Percentiles rank a stretch among this genome's conserved stretches.
phyloP scores from a whole-genome alignment of 2,797 vertebrate genomes.

The Hydrocynus forskahlii region DNA sequence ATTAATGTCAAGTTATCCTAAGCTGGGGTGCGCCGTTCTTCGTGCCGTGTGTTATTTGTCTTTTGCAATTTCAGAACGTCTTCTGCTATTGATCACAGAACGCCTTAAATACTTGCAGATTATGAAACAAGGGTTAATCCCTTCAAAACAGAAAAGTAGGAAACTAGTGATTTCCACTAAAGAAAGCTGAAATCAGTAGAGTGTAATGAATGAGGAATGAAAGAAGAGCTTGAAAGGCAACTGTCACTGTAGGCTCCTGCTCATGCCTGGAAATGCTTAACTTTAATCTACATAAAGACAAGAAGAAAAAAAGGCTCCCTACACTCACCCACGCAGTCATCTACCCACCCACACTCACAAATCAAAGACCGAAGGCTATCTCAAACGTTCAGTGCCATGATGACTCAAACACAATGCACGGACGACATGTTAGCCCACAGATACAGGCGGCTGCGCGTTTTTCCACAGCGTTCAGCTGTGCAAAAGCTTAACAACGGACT shows the following conservation, averaged over 20 bases:
- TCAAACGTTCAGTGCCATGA: slow-evolving; percentile 16
- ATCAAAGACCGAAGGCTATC: slow-evolving; percentile 37
- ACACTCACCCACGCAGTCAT: neutral
- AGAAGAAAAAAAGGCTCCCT: slow-evolving; percentile 11
- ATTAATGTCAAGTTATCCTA: neutral
- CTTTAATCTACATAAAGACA: slow-evolving; percentile 39
- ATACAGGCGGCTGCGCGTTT: slow-evolving; percentile 13
- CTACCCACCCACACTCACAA: slow-evolving; percentile 9
- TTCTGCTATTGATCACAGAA: slow-evolving; percentile 1
- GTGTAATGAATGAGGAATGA: slow-evolving; percentile 11
- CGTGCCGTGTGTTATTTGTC: neutral
- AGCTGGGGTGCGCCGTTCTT: too few relatives aligned
- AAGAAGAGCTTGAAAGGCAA: slow-evolving; percentile 36
- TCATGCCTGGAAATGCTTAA: slow-evolving; percentile 12
- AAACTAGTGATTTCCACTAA: slow-evolving; percentile 9
- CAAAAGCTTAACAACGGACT: slow-evolving; percentile 37
- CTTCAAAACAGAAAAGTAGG: neutral
- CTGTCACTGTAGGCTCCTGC: slow-evolving; percentile 19
- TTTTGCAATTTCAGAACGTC: neutral
- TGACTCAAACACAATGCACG: slow-evolving; percentile 19
- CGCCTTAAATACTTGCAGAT: slow-evolving; percentile 5
- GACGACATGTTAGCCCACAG: slow-evolving; percentile 18
- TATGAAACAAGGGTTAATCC: slow-evolving; percentile 18
- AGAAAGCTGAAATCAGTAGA: slow-evolving; percentile 17
- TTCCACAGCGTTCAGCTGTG: slow-evolving; percentile 27